A percentile compares a stretch with the other conserved stretches of the same genome.
phyloP scores from a whole-genome alignment of 37 sponge, comb jelly and placozoan genomes.

The Chondrosia reniformis region DNA sequence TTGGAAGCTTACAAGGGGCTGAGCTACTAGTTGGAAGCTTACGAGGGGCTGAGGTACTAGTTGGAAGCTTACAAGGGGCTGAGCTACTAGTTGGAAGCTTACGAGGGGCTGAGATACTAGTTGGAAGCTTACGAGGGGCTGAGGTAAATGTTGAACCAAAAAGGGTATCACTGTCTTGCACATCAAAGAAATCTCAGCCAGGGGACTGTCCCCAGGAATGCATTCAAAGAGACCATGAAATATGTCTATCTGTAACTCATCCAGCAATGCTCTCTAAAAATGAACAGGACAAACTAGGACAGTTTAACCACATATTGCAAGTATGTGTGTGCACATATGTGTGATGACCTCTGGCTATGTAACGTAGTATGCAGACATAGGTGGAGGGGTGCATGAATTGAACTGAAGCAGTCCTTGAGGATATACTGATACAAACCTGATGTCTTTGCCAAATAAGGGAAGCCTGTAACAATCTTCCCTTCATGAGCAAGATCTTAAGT shows the following conservation, averaged over 20 bases:
- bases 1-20: too few species aligned
- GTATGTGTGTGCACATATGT: not conserved
- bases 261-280: slow-evolving; percentile 1
- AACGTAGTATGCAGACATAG: not conserved
- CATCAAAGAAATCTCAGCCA: slow-evolving; percentile 25
- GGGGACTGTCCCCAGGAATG: slow-evolving; percentile 32
- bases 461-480: slow-evolving; percentile 31
- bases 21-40: too few species aligned
- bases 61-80: too few species aligned
- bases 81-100: too few species aligned
- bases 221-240: slow-evolving; percentile 15
- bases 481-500: slow-evolving; percentile 17
- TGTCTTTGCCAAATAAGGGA: slow-evolving; percentile 32
- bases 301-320: not conserved
- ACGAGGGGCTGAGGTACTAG: too few species aligned
- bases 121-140: slow-evolving; percentile 36
- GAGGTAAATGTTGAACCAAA: slow-evolving; percentile 34
- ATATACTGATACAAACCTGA: slow-evolving; percentile 21
- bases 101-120: too few species aligned
- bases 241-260: slow-evolving; percentile 14
- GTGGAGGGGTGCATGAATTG: too few species aligned
- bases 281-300: not conserved
- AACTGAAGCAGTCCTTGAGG: too few species aligned
- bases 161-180: slow-evolving; percentile 19
- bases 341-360: not conserved